Evolutionary conservation across 2,888 invertebrate genomes (phyloP), one percentile per base, ranked within the genome.

Genomic region (Chrysolina oricalcia): DNA sequence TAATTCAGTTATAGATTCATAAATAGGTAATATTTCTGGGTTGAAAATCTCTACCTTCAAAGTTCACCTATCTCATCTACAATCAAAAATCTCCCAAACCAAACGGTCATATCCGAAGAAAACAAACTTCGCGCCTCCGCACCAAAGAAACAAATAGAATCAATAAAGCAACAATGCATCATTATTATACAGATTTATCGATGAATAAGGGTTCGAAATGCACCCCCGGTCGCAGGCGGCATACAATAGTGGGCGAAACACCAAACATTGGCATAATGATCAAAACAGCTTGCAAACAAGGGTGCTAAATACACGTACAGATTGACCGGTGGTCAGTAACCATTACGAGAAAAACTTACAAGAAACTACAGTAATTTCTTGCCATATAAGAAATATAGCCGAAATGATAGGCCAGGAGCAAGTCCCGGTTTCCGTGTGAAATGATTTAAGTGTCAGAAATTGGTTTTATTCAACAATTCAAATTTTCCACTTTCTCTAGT

Each of bases 221-320:
- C 50, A 43, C 35, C 70, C 63, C 48, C 35, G 27, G 72, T 66
- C 69, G 77, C 73, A 77, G 80, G 77, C 73, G 76, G 78, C 27
- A 66, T 76, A 77, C 75, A 73, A 70, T 67, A 77, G 69, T 73
- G 76, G 77, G 80, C 77, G 70, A 75, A 79, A 79, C 74, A 74
- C 81, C 84, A 87, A 87, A 87, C 87, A 87, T 86, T 86, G 86
- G 84, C 81, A 83, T 77, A 83, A 86, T 86, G 86, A 86, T 85
- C 84, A 84, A 84, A 86, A 86, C 86, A 84, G 85, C 85, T 85
- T 86, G 87, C 87, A 88, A 88, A 88, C 88, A 88, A 88, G 88
- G 87, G 86, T 86, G 88, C 85, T 88, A 88, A 88, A 88, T 85
- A 81, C 82, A 77, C 80, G 81, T 80, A 83, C 83, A 87, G 87